Conservation (phyloP, 2,888 invertebrate genomes). For the Pheosia tremula region DNA sequence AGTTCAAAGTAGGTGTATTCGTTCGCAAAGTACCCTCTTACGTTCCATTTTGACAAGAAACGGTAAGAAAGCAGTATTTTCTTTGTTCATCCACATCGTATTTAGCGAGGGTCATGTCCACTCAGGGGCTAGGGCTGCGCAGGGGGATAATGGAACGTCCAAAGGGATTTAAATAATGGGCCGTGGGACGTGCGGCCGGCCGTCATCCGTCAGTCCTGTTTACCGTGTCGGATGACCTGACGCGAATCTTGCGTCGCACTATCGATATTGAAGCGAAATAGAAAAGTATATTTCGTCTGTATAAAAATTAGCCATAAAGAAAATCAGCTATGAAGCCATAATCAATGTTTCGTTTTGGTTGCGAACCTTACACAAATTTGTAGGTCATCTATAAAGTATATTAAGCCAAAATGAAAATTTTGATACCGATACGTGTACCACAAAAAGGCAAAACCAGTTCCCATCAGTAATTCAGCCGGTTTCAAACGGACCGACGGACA, state of each 20-base stretch:
- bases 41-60: constrained; percentile 26
- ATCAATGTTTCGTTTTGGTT: no score
- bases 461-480: no score
- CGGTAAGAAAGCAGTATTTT: constrained; percentile 33
- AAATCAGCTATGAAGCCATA: no score
- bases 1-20: no score
- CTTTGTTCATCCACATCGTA: constrained; percentile 56
- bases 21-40: constrained; percentile 13
- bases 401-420: no score
- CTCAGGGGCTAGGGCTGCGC: constrained; percentile 48
- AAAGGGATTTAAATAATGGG: constrained; percentile 76
- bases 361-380: no score
- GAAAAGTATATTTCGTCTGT: not conserved
- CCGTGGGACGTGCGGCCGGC: constrained; percentile 48
- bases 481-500: no score
- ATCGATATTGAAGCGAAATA: not conserved
- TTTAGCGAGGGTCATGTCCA: constrained; percentile 58
- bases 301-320: not conserved
- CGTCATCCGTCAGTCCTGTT: constrained; percentile 49
- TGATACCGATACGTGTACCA: no score
- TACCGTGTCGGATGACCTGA: constrained; percentile 50
- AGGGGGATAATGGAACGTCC: constrained; percentile 68
- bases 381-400: no score
- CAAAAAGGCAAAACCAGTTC: no score
- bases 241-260: constrained; percentile 32